A percentile compares a stretch with the other conserved stretches of the same genome.
These are phyloP conservation scores for Gortyna flavago DNA, from an alignment of 2,888 invertebrate species.

Conservation along the genomic window DNA sequence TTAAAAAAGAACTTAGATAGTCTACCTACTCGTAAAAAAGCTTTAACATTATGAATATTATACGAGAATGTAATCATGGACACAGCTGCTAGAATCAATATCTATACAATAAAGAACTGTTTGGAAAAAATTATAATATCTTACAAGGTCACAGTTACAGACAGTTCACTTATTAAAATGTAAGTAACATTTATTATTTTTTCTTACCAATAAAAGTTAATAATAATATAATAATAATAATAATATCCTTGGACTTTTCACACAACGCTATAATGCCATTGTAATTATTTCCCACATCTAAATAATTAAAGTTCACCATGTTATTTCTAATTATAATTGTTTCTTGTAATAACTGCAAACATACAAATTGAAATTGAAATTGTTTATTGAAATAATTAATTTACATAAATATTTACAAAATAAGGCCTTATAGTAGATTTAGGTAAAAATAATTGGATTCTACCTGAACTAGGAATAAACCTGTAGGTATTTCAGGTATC, in stretches of 20 bases:
- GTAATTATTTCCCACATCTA: background rate
- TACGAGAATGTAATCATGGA: background rate
- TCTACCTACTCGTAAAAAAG: background rate
- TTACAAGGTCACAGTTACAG: background rate
- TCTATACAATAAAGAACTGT: background rate
- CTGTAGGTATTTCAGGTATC: too few species aligned
- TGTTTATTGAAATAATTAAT: too few species aligned
- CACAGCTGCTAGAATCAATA: conserved; percentile 28
- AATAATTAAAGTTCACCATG: background rate
- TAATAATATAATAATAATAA: too few species aligned
- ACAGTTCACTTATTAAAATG: conserved; percentile 29
- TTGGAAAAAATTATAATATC: background rate
- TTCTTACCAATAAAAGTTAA: background rate
- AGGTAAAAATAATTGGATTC: too few species aligned
- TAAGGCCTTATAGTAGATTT: too few species aligned
- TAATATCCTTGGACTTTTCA: too few species aligned
- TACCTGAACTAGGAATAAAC: too few species aligned
- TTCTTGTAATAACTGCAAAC: background rate
- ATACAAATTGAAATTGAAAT: too few species aligned
- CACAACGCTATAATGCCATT: too few species aligned
- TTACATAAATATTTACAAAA: too few species aligned
- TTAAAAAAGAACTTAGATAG: background rate
- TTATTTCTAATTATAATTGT: background rate
- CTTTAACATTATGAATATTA: background rate
- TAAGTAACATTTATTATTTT: background rate